Percentiles rank a stretch among this genome's conserved stretches.
Conservation (phyloP, 2,888 invertebrate genomes). For the Temnothorax unifasciatus region DNA sequence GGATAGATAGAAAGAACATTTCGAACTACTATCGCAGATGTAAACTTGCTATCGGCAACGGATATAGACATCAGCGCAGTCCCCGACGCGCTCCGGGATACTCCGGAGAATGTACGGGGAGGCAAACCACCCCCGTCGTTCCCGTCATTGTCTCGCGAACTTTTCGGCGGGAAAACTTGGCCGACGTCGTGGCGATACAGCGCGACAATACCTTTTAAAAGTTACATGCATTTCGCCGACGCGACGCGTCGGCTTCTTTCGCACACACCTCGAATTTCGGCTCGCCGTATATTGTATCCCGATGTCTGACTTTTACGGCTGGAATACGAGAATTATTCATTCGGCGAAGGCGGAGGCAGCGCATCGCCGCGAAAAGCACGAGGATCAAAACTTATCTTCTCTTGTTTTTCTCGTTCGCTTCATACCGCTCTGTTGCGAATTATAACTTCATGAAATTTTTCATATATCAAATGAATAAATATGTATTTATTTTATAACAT, state of each 20-base stretch:
- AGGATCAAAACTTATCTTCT: slow-evolving; percentile 34
- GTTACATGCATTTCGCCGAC: slow-evolving; percentile 68
- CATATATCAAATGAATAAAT: background rate
- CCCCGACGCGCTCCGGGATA: slow-evolving; percentile 50
- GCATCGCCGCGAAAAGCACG: slow-evolving; percentile 21
- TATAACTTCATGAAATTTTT: slow-evolving; percentile 9
- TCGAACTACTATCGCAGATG: slow-evolving; percentile 75
- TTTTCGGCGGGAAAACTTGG: slow-evolving; percentile 77
- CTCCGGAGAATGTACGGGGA: slow-evolving; percentile 29
- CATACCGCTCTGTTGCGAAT: background rate
- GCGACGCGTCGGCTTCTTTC: slow-evolving; percentile 33
- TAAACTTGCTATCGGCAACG: slow-evolving; percentile 76
- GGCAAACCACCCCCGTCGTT: slow-evolving; percentile 29
- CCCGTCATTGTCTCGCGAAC: slow-evolving; percentile 74
- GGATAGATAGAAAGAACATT: slow-evolving; percentile 65
- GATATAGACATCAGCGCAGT: slow-evolving; percentile 66
- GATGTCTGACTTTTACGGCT: slow-evolving; percentile 37
- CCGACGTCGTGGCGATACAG: slow-evolving; percentile 58
- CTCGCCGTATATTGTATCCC: slow-evolving; percentile 33
- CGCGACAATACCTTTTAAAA: slow-evolving; percentile 72
- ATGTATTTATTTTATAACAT: background rate
- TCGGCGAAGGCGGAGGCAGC: slow-evolving; percentile 2
- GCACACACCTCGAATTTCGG: slow-evolving; percentile 23
- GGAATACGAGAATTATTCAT: slow-evolving; percentile 45
- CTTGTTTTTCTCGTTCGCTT: slow-evolving; percentile 12